Conservation (phyloP, 2,888 invertebrate genomes). For the Strigamia maritima region DNA sequence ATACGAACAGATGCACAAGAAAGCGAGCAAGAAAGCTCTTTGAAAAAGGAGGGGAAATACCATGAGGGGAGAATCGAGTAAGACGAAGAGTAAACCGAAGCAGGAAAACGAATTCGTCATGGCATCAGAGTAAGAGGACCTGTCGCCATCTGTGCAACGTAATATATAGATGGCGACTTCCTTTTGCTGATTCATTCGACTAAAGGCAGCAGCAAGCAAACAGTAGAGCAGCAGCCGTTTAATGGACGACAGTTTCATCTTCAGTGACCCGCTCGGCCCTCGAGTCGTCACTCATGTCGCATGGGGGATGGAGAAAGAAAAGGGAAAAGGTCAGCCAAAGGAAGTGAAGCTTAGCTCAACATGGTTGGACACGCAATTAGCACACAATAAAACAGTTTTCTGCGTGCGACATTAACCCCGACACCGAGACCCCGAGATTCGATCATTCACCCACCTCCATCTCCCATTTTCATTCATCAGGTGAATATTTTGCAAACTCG, state of each 20-base stretch:
- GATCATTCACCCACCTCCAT: neutral
- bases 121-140: neutral
- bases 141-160: conserved; percentile 17
- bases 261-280: conserved; percentile 27
- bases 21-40: neutral
- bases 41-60: neutral
- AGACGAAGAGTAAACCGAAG: neutral
- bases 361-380: conserved; percentile 30
- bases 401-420: conserved; percentile 24
- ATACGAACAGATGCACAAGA: neutral
- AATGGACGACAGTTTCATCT: conserved; percentile 31
- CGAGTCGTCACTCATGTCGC: conserved; percentile 32
- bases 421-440: conserved; percentile 17
- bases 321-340: conserved; percentile 1
- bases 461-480: conserved; percentile 20
- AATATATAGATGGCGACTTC: conserved; percentile 20
- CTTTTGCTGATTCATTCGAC: conserved; percentile 26
- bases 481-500: conserved; percentile 21
- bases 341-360: conserved; percentile 30
- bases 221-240: conserved; percentile 26
- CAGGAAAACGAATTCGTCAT: conserved; percentile 6
- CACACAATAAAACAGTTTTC: conserved; percentile 30
- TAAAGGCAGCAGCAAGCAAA: neutral
- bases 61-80: conserved; percentile 10
- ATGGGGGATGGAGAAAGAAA: conserved; percentile 2